phyloP scores from a whole-genome alignment of 2,113 vertebrate genomes.

The Casuarius casuarius region DNA sequence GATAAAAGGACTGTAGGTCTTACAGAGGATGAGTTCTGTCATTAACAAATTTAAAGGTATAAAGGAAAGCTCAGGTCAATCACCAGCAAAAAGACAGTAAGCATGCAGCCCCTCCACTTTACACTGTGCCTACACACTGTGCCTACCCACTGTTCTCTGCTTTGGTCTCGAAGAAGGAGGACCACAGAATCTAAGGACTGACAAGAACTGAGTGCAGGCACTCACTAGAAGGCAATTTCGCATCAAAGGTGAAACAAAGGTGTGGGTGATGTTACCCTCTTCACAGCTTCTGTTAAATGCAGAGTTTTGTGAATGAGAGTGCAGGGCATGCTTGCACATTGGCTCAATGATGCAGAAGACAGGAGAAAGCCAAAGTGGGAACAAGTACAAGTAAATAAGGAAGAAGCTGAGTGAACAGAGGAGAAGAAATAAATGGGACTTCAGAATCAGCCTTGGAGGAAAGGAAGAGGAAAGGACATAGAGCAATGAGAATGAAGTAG shows the following conservation, averaged over 20 bases:
- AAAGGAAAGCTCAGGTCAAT: not conserved
- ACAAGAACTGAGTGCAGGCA: not conserved
- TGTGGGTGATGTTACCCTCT: not conserved
- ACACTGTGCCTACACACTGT: not conserved
- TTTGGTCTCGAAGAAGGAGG: not conserved
- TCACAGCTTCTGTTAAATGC: not conserved
- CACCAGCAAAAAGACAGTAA: not conserved
- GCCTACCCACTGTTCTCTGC: not conserved
- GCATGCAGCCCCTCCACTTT: not conserved
- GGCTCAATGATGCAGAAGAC: not conserved
- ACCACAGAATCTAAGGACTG: not conserved
- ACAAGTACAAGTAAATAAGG: not conserved
- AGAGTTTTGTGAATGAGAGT: not conserved
- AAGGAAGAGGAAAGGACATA: not conserved
- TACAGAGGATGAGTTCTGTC: not conserved
- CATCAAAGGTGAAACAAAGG: rapidly evolving
- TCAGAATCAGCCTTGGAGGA: not conserved
- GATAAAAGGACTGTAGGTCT: not conserved
- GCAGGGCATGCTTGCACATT: not conserved
- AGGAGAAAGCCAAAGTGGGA: not conserved
- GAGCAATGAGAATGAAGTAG: not conserved
- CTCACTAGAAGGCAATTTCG: not conserved
- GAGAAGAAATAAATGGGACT: not conserved
- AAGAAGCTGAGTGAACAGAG: not conserved
- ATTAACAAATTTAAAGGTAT: not conserved